Evolutionary conservation across 2,797 vertebrate genomes (phyloP), one percentile per base, ranked within the genome.

Genomic region (Chelmon rostratus): DNA sequence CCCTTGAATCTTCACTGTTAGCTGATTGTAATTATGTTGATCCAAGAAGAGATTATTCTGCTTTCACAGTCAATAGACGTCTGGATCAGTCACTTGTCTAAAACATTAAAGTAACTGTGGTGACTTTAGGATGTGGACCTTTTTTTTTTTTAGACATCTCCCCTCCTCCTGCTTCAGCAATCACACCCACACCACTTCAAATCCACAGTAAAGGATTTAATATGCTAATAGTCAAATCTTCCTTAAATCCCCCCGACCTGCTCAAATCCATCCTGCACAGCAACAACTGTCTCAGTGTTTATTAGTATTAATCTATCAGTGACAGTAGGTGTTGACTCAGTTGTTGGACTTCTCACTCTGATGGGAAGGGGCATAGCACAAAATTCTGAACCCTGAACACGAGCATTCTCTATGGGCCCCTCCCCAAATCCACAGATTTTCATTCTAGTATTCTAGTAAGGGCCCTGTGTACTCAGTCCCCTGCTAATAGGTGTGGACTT

Each of bases 121-220:
- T 52, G 75, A 62, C 58, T 53, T 68, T 12, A 49, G 61, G 61
- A 77, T 7, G 6, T 23, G 8, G 18, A 75, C 31, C 25, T 61
- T 42, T 35, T 42, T 25, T 61, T 42, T 35, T 42, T 35, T 19
- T 2, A 47, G 50, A 76, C 50, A 8, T 7, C 23, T 19, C 1
- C 42, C 61, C 50, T 31, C 78, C 56, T 25, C 44, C 76, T 52
- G 56, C 59, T 65, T 37, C 33, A 7, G 53, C 62, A 18, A 65
- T 75, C 73, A 66, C 54, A 68, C 59, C 73, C 73, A 57, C 57
- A 25, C 13, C 11, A 31, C 57, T 57, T 59, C 40, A 59, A 49
- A 74, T 56, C 44, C 35, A 54, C 50, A 67, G 8, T 19, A 16
- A 40, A 61, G 63, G 61, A 82, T 82, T 87, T 78, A 79, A 75